These are phyloP conservation scores for Pemphigus obesinymphae DNA, from an alignment of 1,140 invertebrate genomes.

Conservation along the genomic window DNA sequence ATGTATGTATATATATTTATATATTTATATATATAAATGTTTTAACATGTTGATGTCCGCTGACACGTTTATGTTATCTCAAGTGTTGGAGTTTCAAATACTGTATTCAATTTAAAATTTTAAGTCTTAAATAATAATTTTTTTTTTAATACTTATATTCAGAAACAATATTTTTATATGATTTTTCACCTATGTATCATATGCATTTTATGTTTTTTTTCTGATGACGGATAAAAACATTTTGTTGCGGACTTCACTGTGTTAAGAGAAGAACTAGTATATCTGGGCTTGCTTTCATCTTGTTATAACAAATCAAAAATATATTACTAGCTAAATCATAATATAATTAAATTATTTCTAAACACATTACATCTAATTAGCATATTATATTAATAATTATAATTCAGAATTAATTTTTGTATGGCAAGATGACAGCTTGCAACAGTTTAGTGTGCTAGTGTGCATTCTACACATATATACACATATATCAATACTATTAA, in stretches of 20 bases:
- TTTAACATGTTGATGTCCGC: slow-evolving; percentile 17
- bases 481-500: neutral
- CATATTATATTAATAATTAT: too few species aligned
- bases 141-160: neutral
- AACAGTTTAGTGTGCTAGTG: neutral
- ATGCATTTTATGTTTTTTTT: slow-evolving; percentile 6
- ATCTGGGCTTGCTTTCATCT: neutral
- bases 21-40: neutral
- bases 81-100: neutral
- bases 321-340: neutral
- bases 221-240: neutral
- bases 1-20: too few species aligned
- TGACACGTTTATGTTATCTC: neutral
- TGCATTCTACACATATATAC: too few species aligned
- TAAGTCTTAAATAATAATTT: neutral
- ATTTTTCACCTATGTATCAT: slow-evolving; percentile 17
- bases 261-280: slow-evolving; percentile 5
- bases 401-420: neutral
- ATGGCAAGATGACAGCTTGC: neutral
- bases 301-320: slow-evolving; percentile 4
- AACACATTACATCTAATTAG: neutral
- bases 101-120: neutral
- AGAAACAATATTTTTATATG: neutral
- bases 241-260: neutral
- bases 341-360: neutral